A percentile compares a stretch with the other conserved stretches of the same genome.
Conservation (phyloP, 2,113 vertebrate species). For the Vulpes lagopus region DNA sequence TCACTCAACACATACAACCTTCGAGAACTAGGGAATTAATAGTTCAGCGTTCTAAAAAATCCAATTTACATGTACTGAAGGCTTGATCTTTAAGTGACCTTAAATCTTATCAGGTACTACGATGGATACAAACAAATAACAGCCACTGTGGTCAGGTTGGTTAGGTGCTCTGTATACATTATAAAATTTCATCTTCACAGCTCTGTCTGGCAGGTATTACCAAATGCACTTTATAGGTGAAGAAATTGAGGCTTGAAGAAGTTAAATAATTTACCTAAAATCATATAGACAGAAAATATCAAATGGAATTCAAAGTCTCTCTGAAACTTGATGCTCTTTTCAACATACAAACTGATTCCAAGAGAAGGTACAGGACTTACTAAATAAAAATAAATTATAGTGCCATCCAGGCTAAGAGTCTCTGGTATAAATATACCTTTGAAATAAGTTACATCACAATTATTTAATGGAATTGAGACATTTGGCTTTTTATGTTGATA, state of each 20-base stretch:
- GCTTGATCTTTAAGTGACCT: not conserved
- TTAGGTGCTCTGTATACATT: not conserved
- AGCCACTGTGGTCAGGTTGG: not conserved
- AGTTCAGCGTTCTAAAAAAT: not conserved
- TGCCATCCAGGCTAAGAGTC: not conserved
- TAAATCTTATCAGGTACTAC: not conserved
- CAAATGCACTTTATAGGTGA: not conserved
- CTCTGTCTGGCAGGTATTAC: not conserved
- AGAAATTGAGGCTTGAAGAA: not conserved
- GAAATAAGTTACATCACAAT: not conserved
- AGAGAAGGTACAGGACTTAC: not conserved
- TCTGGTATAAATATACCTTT: not conserved
- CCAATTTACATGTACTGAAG: not conserved
- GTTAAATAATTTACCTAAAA: not conserved
- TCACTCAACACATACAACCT: not conserved
- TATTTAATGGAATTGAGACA: slow-evolving; percentile 6
- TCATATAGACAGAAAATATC: not conserved
- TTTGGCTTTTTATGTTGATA: not conserved
- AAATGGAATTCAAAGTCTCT: slow-evolving; percentile 14
- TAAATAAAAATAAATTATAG: slow-evolving; percentile 25
- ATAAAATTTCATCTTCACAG: slow-evolving; percentile 3
- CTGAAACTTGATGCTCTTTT: not conserved
- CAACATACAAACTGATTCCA: not conserved
- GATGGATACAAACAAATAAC: not conserved
- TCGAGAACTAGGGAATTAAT: not conserved